Conservation (phyloP, 2,797 vertebrate genomes). For the Microtus californicus region DNA sequence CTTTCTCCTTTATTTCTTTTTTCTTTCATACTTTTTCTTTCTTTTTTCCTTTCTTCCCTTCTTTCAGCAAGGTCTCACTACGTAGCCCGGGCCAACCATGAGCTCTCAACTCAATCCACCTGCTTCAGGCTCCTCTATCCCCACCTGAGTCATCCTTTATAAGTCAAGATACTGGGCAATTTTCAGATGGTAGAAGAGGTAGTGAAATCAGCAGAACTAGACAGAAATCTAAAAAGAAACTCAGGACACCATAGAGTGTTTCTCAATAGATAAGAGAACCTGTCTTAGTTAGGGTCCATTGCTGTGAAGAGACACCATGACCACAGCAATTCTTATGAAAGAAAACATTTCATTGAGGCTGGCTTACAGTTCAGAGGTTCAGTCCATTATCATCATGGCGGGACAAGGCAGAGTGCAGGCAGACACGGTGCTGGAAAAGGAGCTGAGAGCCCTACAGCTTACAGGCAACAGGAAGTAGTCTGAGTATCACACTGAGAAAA, state of each 20-base stretch:
- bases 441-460: neutral
- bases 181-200: neutral
- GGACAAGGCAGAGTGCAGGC: neutral
- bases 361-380: neutral
- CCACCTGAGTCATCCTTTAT: neutral
- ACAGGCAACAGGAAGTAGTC: neutral
- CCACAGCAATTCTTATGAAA: neutral
- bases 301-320: neutral
- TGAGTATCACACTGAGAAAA: neutral
- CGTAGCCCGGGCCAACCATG: neutral
- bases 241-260: neutral
- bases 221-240: neutral
- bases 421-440: neutral
- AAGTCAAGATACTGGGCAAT: neutral
- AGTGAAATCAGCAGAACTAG: neutral
- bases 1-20: too few species aligned
- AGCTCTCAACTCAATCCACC: neutral
- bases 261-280: neutral
- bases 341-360: neutral
- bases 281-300: neutral
- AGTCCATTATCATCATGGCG: neutral
- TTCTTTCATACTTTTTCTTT: neutral
- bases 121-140: neutral
- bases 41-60: neutral
- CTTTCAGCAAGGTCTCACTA: neutral